Conservation (phyloP, 2,888 invertebrate genomes). For the Perdita meconis region DNA sequence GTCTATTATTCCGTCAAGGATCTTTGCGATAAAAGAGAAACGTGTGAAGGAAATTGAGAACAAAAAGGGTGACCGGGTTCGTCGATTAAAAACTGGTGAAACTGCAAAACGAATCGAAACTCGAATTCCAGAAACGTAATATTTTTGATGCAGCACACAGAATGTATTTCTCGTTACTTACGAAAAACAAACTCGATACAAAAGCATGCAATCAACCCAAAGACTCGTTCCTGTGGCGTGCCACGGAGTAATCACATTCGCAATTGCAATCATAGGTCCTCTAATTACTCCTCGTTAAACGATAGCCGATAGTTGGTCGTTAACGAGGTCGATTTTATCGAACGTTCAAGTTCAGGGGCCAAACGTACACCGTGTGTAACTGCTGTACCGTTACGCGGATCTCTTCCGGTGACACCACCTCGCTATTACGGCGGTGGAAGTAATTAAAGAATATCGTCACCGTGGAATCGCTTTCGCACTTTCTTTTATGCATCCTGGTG, state of each 20-base stretch:
- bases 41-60: not conserved
- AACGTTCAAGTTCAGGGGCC: conserved; percentile 34
- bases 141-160: no score
- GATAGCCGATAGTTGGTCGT: conserved; percentile 24
- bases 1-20: conserved; percentile 9
- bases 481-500: not conserved
- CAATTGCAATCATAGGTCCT: not conserved
- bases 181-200: not conserved
- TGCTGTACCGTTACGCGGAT: conserved; percentile 41
- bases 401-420: conserved; percentile 37
- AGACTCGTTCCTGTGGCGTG: conserved; percentile 2
- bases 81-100: no score
- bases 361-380: conserved; percentile 3
- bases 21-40: not conserved
- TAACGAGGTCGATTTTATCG: conserved; percentile 34
- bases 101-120: no score
- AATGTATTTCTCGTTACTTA: not conserved
- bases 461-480: not conserved
- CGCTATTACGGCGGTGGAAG: not conserved
- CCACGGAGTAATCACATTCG: not conserved
- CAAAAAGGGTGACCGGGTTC: no score
- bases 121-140: no score
- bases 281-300: conserved; percentile 28
- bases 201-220: not conserved
- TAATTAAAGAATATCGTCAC: conserved; percentile 2